These are phyloP conservation scores for Drosophila aldrichi DNA, from an alignment of 2,888 invertebrate genomes.

Conservation along the genomic window DNA sequence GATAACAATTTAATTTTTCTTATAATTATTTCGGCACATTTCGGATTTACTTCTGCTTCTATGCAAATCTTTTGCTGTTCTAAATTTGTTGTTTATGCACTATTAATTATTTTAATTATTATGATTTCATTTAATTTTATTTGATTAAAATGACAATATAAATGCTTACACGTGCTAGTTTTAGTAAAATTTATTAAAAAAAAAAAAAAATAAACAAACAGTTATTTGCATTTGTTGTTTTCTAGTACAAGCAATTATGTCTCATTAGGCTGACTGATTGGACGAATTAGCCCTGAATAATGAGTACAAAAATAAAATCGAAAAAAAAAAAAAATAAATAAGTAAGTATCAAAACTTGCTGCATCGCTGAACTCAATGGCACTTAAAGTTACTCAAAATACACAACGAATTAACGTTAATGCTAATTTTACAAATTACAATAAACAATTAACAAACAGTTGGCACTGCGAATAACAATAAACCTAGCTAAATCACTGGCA, in stretches of 20 bases:
- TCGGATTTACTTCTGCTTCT: not conserved
- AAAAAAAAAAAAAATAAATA: no score
- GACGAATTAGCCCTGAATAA: constrained; percentile 44
- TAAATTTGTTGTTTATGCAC: not conserved
- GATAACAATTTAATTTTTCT: no score
- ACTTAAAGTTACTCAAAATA: constrained; percentile 16
- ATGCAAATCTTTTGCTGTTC: not conserved
- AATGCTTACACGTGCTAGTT: not conserved
- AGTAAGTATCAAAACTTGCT: constrained; percentile 27
- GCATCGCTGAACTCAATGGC: constrained; percentile 47
- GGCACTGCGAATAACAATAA: constrained; percentile 26
- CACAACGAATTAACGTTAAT: constrained; percentile 42
- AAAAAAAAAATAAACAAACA: not conserved
- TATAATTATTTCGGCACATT: no score
- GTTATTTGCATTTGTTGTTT: not conserved
- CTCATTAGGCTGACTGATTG: constrained; percentile 40
- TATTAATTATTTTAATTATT: not conserved
- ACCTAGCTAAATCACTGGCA: constrained; percentile 41
- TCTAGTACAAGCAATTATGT: constrained; percentile 20
- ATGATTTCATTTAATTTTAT: not conserved
- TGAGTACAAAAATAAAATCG: constrained; percentile 9
- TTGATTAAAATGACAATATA: not conserved
- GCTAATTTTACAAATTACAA: constrained; percentile 56
- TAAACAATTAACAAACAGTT: constrained; percentile 49
- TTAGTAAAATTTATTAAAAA: constrained; percentile 1